phyloP scores from a whole-genome alignment of 2,797 vertebrate genomes.

The Mormyrops boulengeri region DNA sequence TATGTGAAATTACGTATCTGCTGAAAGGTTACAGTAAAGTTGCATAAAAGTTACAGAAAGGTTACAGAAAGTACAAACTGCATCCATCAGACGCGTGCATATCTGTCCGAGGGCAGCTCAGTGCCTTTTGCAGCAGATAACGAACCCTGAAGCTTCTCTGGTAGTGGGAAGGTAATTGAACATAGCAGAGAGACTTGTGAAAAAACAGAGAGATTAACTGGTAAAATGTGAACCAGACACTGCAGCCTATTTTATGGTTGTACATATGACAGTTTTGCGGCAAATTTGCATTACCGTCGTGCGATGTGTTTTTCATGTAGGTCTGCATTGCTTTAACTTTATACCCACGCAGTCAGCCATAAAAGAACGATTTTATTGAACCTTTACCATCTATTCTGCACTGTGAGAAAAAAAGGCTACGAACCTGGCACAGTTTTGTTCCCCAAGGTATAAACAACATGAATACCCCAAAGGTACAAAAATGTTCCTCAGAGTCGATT shows the following conservation, averaged over 20 bases:
- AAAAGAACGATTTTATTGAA: neutral
- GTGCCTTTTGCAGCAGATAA: neutral
- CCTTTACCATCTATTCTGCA: neutral
- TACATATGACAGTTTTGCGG: neutral
- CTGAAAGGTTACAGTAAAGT: neutral
- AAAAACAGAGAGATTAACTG: neutral
- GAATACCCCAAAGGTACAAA: neutral
- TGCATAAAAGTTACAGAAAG: neutral
- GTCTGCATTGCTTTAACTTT: neutral
- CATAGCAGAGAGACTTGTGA: neutral
- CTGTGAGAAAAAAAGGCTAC: neutral
- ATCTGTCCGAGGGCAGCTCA: neutral
- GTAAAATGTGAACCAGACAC: neutral
- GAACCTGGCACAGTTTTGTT: neutral
- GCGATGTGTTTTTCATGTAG: neutral
- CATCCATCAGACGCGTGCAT: neutral
- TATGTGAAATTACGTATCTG: neutral
- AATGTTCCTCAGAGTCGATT: neutral
- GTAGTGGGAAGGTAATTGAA: neutral
- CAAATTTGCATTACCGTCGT: neutral
- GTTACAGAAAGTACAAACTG: neutral
- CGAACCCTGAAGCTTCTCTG: neutral
- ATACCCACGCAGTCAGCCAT: neutral
- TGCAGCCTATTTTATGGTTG: neutral
- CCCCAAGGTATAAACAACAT: neutral